Evolutionary conservation across 2,113 vertebrate species (phyloP).

Genomic region (Tenrec ecaudatus): DNA sequence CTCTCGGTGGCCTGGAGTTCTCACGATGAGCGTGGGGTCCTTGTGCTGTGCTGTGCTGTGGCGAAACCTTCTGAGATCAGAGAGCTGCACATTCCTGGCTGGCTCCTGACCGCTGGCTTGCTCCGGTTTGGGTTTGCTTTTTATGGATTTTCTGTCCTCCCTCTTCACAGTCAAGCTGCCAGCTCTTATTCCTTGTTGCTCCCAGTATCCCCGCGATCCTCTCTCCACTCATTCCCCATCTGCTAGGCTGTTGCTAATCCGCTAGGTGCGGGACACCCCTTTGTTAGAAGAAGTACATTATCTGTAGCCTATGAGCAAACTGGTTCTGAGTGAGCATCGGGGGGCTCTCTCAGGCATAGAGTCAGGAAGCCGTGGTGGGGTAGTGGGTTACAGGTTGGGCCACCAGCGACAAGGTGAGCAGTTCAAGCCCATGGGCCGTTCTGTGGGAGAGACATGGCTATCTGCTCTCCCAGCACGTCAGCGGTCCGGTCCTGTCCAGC

Average conservation of each 20-base stretch:
- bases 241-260: conserved; percentile 59
- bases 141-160: conserved; percentile 75
- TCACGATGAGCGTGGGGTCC: background rate
- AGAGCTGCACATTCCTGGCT: conserved; percentile 46
- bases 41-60: background rate
- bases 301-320: conserved; percentile 28
- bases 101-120: conserved; percentile 34
- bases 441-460: too few species aligned
- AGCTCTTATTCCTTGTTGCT: conserved; percentile 64
- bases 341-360: background rate
- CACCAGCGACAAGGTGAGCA: too few species aligned
- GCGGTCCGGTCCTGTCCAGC: too few species aligned
- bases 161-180: conserved; percentile 75
- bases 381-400: too few species aligned
- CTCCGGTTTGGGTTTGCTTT: conserved; percentile 47
- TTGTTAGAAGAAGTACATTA: conserved; percentile 25
- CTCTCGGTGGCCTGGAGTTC: background rate
- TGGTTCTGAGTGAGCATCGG: background rate
- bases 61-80: background rate
- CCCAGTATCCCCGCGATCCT: conserved; percentile 41
- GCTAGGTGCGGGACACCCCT: background rate
- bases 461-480: too few species aligned
- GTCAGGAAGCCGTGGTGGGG: background rate
- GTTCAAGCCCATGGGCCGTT: too few species aligned
- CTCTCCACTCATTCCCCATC: conserved; percentile 65